Evolutionary conservation across 2,113 vertebrate species (phyloP).

Genomic region (Bostrychus sinensis): DNA sequence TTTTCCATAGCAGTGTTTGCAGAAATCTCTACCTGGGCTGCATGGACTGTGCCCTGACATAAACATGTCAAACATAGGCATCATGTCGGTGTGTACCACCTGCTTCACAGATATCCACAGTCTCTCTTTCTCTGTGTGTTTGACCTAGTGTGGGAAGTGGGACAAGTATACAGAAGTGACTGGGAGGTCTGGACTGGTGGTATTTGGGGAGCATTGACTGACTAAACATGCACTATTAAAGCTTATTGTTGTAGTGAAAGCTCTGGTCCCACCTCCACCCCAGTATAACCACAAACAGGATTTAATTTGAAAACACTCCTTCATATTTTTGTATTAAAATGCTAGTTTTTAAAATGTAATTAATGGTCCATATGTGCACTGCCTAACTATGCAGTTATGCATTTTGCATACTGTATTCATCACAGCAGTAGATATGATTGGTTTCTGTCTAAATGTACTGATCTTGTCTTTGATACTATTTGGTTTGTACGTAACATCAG

Average conservation of each 20-base stretch:
- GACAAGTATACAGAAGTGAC: constrained; percentile 35
- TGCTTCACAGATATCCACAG: constrained; percentile 12
- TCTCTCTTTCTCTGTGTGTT: constrained; percentile 12
- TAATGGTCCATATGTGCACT: no score
- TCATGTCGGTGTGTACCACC: constrained; percentile 10
- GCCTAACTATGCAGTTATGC: neutral
- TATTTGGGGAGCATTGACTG: constrained; percentile 28
- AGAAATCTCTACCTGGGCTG: neutral
- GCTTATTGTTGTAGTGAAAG: constrained; percentile 37
- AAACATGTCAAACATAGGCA: neutral
- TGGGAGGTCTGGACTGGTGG: constrained; percentile 14
- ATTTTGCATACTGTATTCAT: no score
- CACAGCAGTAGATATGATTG: neutral
- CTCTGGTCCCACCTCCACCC: constrained; percentile 20
- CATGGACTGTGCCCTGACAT: constrained; percentile 1
- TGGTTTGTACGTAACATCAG: constrained; percentile 13
- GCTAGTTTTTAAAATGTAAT: no score
- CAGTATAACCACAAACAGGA: neutral
- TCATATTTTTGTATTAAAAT: neutral
- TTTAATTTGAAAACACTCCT: constrained; percentile 6
- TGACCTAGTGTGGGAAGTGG: constrained; percentile 68
- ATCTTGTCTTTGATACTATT: neutral
- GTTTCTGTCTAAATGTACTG: neutral
- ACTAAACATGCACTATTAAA: constrained; percentile 16
- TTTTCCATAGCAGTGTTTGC: neutral